A percentile compares a stretch with the other conserved stretches of the same genome.
phyloP scores from a whole-genome alignment of 1,140 invertebrate species.

The Oryctes rhinoceros region DNA sequence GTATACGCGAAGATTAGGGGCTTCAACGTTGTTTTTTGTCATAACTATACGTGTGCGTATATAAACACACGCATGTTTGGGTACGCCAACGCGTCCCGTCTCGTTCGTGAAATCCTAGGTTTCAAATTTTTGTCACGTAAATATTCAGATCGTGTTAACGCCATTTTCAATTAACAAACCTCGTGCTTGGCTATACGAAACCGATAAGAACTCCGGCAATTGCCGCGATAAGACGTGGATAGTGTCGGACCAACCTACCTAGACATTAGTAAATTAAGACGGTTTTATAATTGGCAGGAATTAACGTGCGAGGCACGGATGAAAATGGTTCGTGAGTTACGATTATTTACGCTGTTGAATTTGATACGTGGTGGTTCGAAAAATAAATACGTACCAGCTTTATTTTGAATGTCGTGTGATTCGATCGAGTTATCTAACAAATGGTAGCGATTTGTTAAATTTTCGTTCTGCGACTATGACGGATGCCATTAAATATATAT shows the following conservation, averaged over 20 bases:
- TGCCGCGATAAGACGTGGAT: neutral
- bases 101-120: neutral
- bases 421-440: too few relatives aligned
- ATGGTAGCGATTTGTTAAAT: too few relatives aligned
- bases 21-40: neutral
- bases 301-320: too few relatives aligned
- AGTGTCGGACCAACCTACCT: neutral
- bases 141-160: conserved; percentile 17
- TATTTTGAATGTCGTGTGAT: too few relatives aligned
- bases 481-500: too few relatives aligned
- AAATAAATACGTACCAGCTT: too few relatives aligned
- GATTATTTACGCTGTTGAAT: too few relatives aligned
- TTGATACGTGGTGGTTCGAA: too few relatives aligned
- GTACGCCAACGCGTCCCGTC: neutral
- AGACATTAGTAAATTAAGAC: neutral
- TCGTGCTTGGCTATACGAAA: neutral
- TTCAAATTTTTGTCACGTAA: conserved; percentile 19
- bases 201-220: neutral
- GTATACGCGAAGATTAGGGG: neutral
- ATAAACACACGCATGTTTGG: too few relatives aligned
- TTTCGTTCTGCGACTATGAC: too few relatives aligned
- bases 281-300: too few relatives aligned
- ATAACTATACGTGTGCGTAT: neutral
- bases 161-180: conserved; percentile 12
- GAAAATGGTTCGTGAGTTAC: too few relatives aligned